Percentiles rank a stretch among this genome's conserved stretches.
phyloP scores from a whole-genome alignment of 2,113 vertebrate species.

The Motacilla alba region DNA sequence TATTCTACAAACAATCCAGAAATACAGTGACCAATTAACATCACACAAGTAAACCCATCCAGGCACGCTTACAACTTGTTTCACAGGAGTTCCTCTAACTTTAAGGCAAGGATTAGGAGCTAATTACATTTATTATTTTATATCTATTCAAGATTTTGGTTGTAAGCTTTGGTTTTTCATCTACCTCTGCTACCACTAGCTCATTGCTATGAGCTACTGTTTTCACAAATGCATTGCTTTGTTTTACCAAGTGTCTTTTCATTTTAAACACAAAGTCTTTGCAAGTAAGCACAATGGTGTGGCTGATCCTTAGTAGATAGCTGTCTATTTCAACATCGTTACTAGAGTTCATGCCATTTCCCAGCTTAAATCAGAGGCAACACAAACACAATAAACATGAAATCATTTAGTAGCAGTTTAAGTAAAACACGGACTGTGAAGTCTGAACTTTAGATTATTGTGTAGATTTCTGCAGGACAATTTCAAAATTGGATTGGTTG shows the following conservation, averaged over 20 bases:
- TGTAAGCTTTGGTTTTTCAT: background rate
- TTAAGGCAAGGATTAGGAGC: background rate
- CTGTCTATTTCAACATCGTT: background rate
- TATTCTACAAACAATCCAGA: background rate
- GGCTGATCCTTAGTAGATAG: background rate
- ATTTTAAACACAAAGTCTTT: background rate
- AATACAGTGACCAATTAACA: background rate
- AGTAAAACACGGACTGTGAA: background rate
- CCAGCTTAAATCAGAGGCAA: background rate
- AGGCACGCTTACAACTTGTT: background rate
- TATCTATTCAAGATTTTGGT: background rate
- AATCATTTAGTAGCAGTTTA: background rate
- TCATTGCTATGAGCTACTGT: background rate
- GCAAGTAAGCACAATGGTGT: rapidly evolving
- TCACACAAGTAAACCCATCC: background rate
- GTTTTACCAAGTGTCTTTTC: background rate
- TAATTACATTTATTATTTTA: background rate
- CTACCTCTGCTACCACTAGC: background rate
- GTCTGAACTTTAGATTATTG: background rate
- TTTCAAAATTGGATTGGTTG: background rate
- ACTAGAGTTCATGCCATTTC: background rate
- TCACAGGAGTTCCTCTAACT: background rate
- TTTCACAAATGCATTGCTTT: background rate
- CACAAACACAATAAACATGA: background rate
- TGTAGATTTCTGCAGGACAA: background rate